A percentile compares a stretch with the other conserved stretches of the same genome.
phyloP scores from a whole-genome alignment of 2,113 vertebrate species.

The Dicaeum eximium region DNA sequence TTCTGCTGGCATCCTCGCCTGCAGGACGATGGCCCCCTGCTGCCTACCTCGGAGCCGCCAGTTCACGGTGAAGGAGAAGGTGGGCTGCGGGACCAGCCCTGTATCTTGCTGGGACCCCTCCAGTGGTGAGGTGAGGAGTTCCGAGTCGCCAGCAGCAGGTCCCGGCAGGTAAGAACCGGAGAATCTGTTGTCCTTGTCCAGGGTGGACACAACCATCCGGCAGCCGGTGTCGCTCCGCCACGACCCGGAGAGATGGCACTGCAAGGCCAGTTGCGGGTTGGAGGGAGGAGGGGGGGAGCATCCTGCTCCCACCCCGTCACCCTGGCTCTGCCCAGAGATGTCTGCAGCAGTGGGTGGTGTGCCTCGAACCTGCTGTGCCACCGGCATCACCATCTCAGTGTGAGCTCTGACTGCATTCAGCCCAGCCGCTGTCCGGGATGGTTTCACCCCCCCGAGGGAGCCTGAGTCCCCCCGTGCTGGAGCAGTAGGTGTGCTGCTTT shows the following conservation, averaged over 20 bases:
- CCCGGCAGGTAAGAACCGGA: not conserved
- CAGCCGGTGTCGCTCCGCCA: not conserved
- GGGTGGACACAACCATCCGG: not conserved
- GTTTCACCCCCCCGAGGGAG: not conserved
- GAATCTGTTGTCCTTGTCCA: not conserved
- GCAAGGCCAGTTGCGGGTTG: not conserved
- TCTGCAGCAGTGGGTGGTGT: not conserved
- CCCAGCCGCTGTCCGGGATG: rapidly evolving
- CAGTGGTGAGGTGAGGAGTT: not conserved
- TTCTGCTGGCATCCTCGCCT: rapidly evolving
- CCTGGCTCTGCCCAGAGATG: not conserved
- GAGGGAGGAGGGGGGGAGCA: not conserved
- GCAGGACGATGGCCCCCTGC: not conserved
- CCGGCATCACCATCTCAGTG: rapidly evolving
- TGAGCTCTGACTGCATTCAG: not conserved
- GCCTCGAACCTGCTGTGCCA: rapidly evolving
- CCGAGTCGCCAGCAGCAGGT: rapidly evolving
- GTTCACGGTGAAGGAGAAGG: not conserved
- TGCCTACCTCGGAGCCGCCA: not conserved
- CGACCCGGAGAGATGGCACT: not conserved
- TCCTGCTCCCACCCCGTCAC: not conserved
- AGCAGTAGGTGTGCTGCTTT: rapidly evolving
- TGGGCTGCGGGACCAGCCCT: not conserved
- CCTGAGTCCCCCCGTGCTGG: rapidly evolving
- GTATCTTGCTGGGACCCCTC: not conserved